A percentile compares a stretch with the other conserved stretches of the same genome.
phyloP scores from a whole-genome alignment of 2,888 invertebrate species.

The Artemia sinica region DNA sequence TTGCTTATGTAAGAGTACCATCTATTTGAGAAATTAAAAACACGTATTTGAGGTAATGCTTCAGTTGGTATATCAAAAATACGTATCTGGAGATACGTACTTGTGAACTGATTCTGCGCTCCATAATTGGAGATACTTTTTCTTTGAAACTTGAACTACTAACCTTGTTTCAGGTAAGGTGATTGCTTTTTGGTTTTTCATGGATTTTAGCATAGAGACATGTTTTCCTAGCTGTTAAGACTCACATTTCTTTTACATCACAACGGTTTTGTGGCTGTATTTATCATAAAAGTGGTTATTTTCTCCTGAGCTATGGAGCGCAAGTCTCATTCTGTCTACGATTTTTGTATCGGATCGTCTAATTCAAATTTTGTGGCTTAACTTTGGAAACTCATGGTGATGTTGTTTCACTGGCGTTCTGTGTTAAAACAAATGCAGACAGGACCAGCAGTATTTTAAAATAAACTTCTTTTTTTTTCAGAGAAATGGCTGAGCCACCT shows the following conservation, averaged over 20 bases:
- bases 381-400: background rate
- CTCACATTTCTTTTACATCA: slow-evolving; percentile 6
- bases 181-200: slow-evolving; percentile 1
- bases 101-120: slow-evolving; percentile 10
- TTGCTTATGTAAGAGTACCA: background rate
- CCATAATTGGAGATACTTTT: background rate
- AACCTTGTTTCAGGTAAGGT: slow-evolving; percentile 3
- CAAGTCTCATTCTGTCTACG: slow-evolving; percentile 9
- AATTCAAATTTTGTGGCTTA: slow-evolving; percentile 8
- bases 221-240: background rate
- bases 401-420: background rate
- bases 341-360: slow-evolving; percentile 3
- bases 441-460: background rate
- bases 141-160: background rate
- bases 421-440: background rate
- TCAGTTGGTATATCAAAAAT: slow-evolving; percentile 12
- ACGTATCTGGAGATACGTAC: slow-evolving; percentile 13
- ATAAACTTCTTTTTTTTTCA: background rate
- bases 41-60: background rate
- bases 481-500: slow-evolving; percentile 1
- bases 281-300: background rate
- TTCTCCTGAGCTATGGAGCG: slow-evolving; percentile 5
- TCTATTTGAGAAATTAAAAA: background rate
- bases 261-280: no score
- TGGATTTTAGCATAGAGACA: background rate